These are phyloP conservation scores for Rhingia rostrata DNA, from an alignment of 2,888 invertebrate genomes.

Conservation along the genomic window DNA sequence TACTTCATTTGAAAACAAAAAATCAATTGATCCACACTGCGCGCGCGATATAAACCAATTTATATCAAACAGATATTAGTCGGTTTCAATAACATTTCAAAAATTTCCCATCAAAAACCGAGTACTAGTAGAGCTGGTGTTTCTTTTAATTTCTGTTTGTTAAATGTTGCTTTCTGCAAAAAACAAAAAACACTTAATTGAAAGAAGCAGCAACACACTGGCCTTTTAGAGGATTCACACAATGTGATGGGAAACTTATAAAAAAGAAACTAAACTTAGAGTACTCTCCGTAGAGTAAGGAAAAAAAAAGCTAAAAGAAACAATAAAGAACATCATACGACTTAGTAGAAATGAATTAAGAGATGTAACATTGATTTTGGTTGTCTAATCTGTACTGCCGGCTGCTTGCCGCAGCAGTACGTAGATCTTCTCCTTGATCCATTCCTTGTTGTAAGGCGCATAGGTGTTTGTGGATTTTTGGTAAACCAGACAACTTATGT, in stretches of 20 bases:
- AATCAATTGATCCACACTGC: constrained; percentile 25
- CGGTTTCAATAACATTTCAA: constrained; percentile 15
- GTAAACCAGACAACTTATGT: constrained; percentile 97
- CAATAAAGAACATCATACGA: constrained; percentile 30
- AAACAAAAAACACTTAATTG: constrained; percentile 21
- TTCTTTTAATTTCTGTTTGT: constrained; percentile 2
- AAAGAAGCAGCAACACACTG: constrained; percentile 7
- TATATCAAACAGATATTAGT: constrained; percentile 8
- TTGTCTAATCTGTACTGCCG: constrained; percentile 81
- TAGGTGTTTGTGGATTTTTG: constrained; percentile 98
- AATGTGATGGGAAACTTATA: constrained; percentile 9
- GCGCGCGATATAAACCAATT: constrained; percentile 31
- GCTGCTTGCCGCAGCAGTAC: constrained; percentile 96
- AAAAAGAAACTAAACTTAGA: constrained; percentile 15
- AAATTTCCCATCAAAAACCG: neutral
- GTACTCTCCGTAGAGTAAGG: constrained; percentile 27
- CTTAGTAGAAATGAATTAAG: constrained; percentile 39
- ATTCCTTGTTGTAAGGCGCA: constrained; percentile 99
- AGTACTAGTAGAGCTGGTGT: neutral
- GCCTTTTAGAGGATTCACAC: neutral
- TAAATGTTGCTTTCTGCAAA: constrained; percentile 40
- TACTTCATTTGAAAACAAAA: constrained; percentile 8
- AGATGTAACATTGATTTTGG: constrained; percentile 25
- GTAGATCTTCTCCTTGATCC: constrained; percentile 99
- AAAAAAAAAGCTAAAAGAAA: constrained; percentile 20